Evolutionary conservation across 2,888 invertebrate species (phyloP).

Genomic region (Agrochola circellaris): DNA sequence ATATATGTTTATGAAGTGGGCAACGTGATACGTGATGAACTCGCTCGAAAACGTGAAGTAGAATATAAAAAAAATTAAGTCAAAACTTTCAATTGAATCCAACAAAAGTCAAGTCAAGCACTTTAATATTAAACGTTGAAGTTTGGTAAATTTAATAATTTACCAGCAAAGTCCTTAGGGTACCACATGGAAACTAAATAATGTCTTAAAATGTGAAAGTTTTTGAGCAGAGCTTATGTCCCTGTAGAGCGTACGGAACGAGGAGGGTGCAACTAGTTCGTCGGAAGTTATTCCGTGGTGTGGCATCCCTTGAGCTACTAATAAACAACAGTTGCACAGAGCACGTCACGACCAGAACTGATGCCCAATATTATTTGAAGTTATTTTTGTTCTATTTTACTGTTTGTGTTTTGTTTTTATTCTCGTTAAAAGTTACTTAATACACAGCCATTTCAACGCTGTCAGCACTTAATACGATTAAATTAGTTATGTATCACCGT

Average conservation of each 20-base stretch:
- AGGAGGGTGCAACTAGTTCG: constrained; percentile 67
- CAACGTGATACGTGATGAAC: not conserved
- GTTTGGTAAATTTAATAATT: constrained; percentile 83
- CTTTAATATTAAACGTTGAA: constrained; percentile 61
- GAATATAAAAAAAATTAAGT: constrained; percentile 36
- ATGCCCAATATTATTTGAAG: constrained; percentile 26
- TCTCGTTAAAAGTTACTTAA: constrained; percentile 15
- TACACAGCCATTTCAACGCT: constrained; percentile 13
- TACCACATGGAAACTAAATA: constrained; percentile 76
- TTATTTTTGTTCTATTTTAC: constrained; percentile 11
- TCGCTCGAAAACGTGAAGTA: constrained; percentile 4
- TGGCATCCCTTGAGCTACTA: constrained; percentile 68
- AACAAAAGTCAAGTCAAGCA: constrained; percentile 56
- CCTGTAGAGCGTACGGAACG: constrained; percentile 67
- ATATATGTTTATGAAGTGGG: not conserved
- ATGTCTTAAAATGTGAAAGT: constrained; percentile 86
- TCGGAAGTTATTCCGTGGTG: constrained; percentile 74
- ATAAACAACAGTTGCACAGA: constrained; percentile 68
- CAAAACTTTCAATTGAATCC: constrained; percentile 60
- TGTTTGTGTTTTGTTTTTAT: constrained; percentile 25
- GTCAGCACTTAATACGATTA: constrained; percentile 42
- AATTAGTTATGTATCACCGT: constrained; percentile 51
- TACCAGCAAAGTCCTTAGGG: constrained; percentile 73
- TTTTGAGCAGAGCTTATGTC: constrained; percentile 75
- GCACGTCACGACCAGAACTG: constrained; percentile 52